Evolutionary conservation across 2,113 vertebrate genomes (phyloP), one percentile per base, ranked within the genome.

Genomic region (Macheiramphus alcinus): DNA sequence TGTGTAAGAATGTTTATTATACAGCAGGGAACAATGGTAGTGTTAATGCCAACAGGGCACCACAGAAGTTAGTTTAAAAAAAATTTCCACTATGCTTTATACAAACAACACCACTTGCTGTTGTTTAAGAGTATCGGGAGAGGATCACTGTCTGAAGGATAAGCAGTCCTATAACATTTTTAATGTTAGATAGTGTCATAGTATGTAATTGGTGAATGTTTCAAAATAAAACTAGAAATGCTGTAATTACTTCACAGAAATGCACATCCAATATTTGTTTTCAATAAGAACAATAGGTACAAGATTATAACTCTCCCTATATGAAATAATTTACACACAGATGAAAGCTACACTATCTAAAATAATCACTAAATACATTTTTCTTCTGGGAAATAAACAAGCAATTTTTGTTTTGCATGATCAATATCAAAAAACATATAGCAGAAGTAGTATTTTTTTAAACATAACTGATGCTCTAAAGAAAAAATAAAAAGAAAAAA

Each of bases 311-410:
- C 96, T 98, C 97, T 98, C 97, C 97, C 97, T 98, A 98, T 98
- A 98, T 97, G 98, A 98, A 98, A 98, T 98, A 99, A 98, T 99
- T 98, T 98, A 99, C 98, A 99, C 99, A 99, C 98, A 98, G 98
- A 98, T 98, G 98, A 98, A 98, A 98, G 96, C 98, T 98, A 98
- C 95, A 95, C 98, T 98, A 98, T 97, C 98, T 99, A 98, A 99
- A 99, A 99, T 99, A 99, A 99, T 98, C 97, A 99, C 99, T 99
- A 99, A 98, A 99, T 99, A 99, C 98, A 98, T 95, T 98, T 98
- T 94, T 97, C 76, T 98, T 98, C 96, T 97, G 97, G 90, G 98
- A 98, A 98, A 99, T 98, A 98, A 98, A 99, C 98, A 98, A 98
- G 98, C 98, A 98, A 97, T 98, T 98, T 96, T 80, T 96, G 81